Evolutionary conservation across 2,888 invertebrate genomes (phyloP).

Genomic region (Phengaris arion): DNA sequence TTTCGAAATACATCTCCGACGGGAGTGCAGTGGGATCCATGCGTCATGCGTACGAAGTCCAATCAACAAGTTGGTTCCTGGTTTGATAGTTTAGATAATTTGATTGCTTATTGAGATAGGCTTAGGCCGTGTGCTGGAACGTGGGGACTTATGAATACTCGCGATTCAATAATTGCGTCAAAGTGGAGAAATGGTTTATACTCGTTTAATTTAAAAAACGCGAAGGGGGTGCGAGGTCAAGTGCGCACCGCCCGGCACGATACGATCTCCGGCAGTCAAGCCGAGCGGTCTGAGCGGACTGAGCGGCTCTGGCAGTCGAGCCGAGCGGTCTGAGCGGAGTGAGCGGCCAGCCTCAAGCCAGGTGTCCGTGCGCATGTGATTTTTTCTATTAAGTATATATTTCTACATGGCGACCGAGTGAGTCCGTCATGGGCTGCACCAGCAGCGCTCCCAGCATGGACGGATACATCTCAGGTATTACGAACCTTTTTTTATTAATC

Average conservation of each 20-base stretch:
- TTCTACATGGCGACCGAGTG: constrained; percentile 36
- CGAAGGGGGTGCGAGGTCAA: constrained; percentile 79
- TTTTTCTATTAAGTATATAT: too few species aligned
- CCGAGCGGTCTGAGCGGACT: constrained; percentile 42
- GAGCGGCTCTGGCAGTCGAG: neutral
- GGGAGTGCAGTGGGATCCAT: too few species aligned
- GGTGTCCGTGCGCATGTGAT: constrained; percentile 32
- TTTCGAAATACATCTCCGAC: too few species aligned
- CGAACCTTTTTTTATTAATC: neutral
- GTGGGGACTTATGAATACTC: constrained; percentile 16
- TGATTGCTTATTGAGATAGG: neutral
- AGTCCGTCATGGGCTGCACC: constrained; percentile 70
- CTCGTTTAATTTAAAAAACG: constrained; percentile 76
- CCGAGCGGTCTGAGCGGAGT: neutral
- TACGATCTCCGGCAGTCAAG: constrained; percentile 71
- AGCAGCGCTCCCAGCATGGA: constrained; percentile 66
- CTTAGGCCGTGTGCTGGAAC: neutral
- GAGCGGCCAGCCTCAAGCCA: neutral
- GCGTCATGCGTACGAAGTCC: too few species aligned
- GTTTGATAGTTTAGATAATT: neutral
- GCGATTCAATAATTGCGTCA: constrained; percentile 64
- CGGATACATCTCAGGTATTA: constrained; percentile 35
- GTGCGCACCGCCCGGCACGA: constrained; percentile 73
- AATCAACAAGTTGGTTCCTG: constrained; percentile 1
- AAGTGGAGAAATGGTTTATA: constrained; percentile 52